These are phyloP conservation scores for Vulpes vulpes DNA, from an alignment of 2,113 vertebrate genomes.

Conservation along the genomic window DNA sequence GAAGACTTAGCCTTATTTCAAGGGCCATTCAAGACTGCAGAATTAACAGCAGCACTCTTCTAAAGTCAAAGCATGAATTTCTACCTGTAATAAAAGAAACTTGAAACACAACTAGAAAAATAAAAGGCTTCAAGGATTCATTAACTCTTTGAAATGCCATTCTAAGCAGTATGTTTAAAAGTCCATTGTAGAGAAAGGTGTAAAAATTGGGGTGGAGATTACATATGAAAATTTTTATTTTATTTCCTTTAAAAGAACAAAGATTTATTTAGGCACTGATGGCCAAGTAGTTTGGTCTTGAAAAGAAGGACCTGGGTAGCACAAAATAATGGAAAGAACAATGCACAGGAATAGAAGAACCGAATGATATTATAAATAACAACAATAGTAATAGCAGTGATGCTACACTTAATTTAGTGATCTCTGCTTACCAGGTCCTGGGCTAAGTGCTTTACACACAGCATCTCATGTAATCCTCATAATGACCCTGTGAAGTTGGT, in stretches of 20 bases:
- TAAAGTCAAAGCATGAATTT: constrained; percentile 61
- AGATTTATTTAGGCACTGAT: constrained; percentile 51
- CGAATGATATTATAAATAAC: background rate
- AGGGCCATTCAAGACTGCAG: background rate
- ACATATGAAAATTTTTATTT: constrained; percentile 8
- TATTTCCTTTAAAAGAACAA: constrained; percentile 18
- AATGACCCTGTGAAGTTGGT: background rate
- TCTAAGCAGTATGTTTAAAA: constrained; percentile 63
- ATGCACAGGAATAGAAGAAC: background rate
- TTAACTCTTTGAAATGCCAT: constrained; percentile 67
- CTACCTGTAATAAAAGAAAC: constrained; percentile 52
- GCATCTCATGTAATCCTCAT: background rate
- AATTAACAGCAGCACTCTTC: constrained; percentile 51
- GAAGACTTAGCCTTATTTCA: background rate
- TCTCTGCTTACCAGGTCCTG: background rate
- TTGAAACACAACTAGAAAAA: constrained; percentile 58
- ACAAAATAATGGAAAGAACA: constrained; percentile 38
- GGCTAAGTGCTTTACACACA: background rate
- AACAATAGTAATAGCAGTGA: background rate
- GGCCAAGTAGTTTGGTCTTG: constrained; percentile 27
- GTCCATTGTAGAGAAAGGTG: background rate
- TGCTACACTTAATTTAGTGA: background rate
- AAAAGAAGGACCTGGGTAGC: background rate
- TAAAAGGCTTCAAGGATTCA: constrained; percentile 53
- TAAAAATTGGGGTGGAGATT: background rate